These are phyloP conservation scores for Heliconius charithonia DNA, from an alignment of 2,888 invertebrate genomes.

Conservation along the genomic window DNA sequence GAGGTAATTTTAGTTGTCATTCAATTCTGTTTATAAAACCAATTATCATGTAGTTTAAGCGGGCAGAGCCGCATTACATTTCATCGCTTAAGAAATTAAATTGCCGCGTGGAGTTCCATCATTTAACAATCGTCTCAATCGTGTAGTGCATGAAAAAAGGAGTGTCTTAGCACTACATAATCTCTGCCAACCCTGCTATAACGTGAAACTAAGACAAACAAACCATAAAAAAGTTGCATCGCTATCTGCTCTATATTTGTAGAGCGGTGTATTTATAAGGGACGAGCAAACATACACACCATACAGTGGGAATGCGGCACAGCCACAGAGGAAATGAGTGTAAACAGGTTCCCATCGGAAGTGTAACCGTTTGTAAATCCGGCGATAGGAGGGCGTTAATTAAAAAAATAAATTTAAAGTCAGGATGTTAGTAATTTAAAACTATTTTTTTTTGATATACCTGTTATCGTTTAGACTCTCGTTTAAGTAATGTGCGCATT, in stretches of 20 bases:
- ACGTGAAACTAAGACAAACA: not conserved
- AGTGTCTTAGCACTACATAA: not conserved
- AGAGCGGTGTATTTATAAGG: not conserved
- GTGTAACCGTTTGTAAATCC: constrained; percentile 38
- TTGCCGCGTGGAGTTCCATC: not conserved
- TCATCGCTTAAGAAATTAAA: not conserved
- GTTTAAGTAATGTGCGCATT: not conserved
- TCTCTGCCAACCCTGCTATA: not conserved
- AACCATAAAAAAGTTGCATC: not conserved
- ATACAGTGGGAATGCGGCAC: constrained; percentile 15
- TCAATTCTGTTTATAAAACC: too few relatives aligned
- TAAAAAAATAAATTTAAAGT: constrained; percentile 20
- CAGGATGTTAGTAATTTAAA: constrained; percentile 19
- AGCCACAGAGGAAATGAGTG: constrained; percentile 31
- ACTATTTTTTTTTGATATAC: constrained; percentile 3
- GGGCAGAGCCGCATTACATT: too few relatives aligned
- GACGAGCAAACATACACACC: not conserved
- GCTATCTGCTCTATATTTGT: constrained; percentile 3
- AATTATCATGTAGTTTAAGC: too few relatives aligned
- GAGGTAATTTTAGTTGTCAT: too few relatives aligned
- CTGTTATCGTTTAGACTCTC: not conserved
- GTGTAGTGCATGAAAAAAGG: not conserved
- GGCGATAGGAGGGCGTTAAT: constrained; percentile 30
- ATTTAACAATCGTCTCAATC: not conserved
- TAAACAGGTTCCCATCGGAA: constrained; percentile 41